Evolutionary conservation across 2,113 vertebrate species (phyloP), one percentile per base, ranked within the genome.

Genomic region (Pyrgilauda ruficollis): DNA sequence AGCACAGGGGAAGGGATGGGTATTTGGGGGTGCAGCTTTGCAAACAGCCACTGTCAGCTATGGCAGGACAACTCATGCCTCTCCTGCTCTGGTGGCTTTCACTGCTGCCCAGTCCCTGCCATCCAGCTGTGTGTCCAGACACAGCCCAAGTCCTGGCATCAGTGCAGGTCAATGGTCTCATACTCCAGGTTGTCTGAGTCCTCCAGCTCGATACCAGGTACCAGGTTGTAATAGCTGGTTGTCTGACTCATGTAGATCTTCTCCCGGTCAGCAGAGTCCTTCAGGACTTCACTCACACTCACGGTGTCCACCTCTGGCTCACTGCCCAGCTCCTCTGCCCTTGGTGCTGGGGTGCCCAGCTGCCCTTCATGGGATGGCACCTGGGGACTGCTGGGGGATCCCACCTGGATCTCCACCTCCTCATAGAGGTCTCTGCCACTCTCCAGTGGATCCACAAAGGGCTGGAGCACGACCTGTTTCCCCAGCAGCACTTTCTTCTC

Each of bases 221-320:
- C 98, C 89, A 99, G 96, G 93, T 98, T 99, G 96, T 99, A 99
- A 94, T 99, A 99, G 73, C 98, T 98, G 6, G 98, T 98, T 4
- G 98, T 97, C 95, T 99, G 98, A 81, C 93, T 98, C 98, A 99
- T 94, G 91, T 99, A 99, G 11, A 98, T 98, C 94, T 98, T 99
- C 97, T 99, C 99, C 41, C 98, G 93, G 94, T 99, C 97, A 0
- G 98, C 86, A 1, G 99, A 99, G 98, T 99, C 99, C 59, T 98
- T 98, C 98, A 99, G 97, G 74, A 99, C 98, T 18, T 99, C 98
- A 0, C 98, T 98, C 89, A 99, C 98, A 0, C 98, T 99, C 76
- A 98, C 97, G 0, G 98, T 86, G 79, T 99, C 99, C 76, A 97
- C 94, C 56, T 99, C 98, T 7, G 96, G 62, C 72, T 97, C 98